phyloP scores from a whole-genome alignment of 2,888 invertebrate genomes.

The Mythimna pallens region DNA sequence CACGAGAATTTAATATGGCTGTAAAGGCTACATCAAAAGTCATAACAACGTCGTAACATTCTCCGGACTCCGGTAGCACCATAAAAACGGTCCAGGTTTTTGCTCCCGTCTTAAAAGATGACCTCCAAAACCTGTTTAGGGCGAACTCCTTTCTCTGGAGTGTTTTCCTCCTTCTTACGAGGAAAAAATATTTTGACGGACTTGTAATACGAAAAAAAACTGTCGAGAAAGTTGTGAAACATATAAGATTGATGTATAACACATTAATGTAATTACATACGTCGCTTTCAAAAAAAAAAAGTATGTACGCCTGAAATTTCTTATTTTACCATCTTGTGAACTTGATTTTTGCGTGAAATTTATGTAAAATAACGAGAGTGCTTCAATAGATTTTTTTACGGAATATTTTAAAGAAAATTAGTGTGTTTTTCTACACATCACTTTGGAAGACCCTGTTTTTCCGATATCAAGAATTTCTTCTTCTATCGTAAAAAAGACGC shows the following conservation, averaged over 20 bases:
- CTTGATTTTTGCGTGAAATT: not conserved
- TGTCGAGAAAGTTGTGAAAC: conserved; percentile 20
- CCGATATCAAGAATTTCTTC: too few species aligned
- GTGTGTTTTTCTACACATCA: too few species aligned
- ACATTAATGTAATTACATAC: conserved; percentile 1
- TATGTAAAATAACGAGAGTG: not conserved
- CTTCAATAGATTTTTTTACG: not conserved
- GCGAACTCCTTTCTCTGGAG: conserved; percentile 75
- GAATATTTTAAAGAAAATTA: not conserved
- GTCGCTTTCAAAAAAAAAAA: not conserved
- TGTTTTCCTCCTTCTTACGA: conserved; percentile 70
- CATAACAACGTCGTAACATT: conserved; percentile 11
- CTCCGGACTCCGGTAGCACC: conserved; percentile 1
- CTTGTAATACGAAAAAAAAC: conserved; percentile 24
- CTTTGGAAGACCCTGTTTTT: too few species aligned
- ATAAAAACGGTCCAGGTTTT: conserved; percentile 74
- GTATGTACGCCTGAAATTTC: not conserved
- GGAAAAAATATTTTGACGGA: conserved; percentile 68
- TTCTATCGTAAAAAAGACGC: too few species aligned
- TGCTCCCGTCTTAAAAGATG: conserved; percentile 75
- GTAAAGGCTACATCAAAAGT: conserved; percentile 18
- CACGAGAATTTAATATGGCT: conserved; percentile 13
- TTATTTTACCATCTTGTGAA: not conserved
- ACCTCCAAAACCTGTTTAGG: conserved; percentile 80
- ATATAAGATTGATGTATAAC: conserved; percentile 14